These are phyloP conservation scores for Alexandromys fortis DNA, from an alignment of 2,113 vertebrate genomes.

Conservation along the genomic window DNA sequence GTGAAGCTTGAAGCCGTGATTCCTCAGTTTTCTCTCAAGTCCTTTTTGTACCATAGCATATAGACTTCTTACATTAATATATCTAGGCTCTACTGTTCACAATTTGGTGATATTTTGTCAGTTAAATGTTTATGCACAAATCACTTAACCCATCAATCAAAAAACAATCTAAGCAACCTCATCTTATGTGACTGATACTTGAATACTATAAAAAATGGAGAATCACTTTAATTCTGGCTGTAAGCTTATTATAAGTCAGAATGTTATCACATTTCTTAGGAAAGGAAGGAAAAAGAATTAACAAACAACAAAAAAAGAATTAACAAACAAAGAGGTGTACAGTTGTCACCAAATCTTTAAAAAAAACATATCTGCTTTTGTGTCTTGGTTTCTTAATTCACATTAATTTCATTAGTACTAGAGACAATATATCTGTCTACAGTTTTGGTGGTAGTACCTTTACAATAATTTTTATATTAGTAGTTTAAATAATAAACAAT, in stretches of 20 bases:
- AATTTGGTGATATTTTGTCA: background rate
- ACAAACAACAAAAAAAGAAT: conserved; percentile 46
- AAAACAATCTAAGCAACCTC: background rate
- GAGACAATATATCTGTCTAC: background rate
- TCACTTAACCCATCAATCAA: conserved; percentile 34
- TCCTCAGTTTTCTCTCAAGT: background rate
- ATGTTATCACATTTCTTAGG: background rate
- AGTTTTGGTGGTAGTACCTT: background rate
- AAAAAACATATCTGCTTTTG: conserved; percentile 66
- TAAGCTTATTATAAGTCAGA: conserved; percentile 63
- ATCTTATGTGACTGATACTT: background rate
- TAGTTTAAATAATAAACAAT: conserved; percentile 27
- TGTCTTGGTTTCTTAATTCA: conserved; percentile 55
- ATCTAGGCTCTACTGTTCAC: background rate
- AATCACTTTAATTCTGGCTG: conserved; percentile 41
- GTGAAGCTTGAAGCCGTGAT: background rate
- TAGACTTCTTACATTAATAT: background rate
- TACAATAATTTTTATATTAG: background rate
- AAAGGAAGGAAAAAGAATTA: conserved; percentile 64
- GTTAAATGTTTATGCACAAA: background rate
- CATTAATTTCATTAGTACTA: background rate
- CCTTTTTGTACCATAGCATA: background rate
- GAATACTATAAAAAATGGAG: background rate
- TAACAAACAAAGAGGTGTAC: conserved; percentile 26
- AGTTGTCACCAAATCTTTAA: conserved; percentile 67